A percentile compares a stretch with the other conserved stretches of the same genome.
phyloP scores from a whole-genome alignment of 2,797 vertebrate species.

The Danio choprae region DNA sequence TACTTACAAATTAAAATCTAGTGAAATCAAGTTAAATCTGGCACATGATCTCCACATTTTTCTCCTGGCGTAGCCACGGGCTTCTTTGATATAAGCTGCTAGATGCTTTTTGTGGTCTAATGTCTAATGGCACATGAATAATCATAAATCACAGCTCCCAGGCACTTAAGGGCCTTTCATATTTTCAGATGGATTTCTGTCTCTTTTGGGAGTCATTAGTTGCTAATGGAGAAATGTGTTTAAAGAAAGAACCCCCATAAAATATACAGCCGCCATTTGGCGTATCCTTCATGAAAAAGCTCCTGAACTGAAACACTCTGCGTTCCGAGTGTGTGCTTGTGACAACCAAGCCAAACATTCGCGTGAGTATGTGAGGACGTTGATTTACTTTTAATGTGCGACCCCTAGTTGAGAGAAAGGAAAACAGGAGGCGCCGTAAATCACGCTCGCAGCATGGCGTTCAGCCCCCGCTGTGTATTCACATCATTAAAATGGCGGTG shows the following conservation, averaged over 20 bases:
- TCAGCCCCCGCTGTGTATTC: slow-evolving; percentile 31
- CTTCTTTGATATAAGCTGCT: slow-evolving; percentile 41
- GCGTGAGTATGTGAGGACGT: slow-evolving; percentile 41
- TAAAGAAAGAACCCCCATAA: slow-evolving; percentile 50
- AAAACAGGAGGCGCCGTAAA: slow-evolving; percentile 57
- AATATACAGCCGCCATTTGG: slow-evolving; percentile 47
- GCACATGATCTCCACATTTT: slow-evolving; percentile 8
- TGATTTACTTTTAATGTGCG: slow-evolving; percentile 61
- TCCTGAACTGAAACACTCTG: slow-evolving; percentile 29
- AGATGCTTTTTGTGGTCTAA: slow-evolving; percentile 50
- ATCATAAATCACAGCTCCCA: slow-evolving; percentile 48
- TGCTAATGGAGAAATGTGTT: slow-evolving; percentile 54
- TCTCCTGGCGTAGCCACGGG: not conserved
- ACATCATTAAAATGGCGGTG: slow-evolving; percentile 53
- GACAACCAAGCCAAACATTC: slow-evolving; percentile 54
- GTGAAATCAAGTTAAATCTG: slow-evolving; percentile 29
- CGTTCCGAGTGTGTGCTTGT: not conserved
- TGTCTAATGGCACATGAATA: slow-evolving; percentile 39
- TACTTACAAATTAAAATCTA: slow-evolving; percentile 1
- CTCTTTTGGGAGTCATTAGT: slow-evolving; percentile 53
- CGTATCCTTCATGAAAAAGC: slow-evolving; percentile 47
- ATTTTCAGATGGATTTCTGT: slow-evolving; percentile 51
- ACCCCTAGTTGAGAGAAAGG: slow-evolving; percentile 52
- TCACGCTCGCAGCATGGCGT: slow-evolving; percentile 42
- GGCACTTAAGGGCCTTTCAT: slow-evolving; percentile 54